These are phyloP conservation scores for Periplaneta americana DNA, from an alignment of 1,140 invertebrate species.

Conservation along the genomic window DNA sequence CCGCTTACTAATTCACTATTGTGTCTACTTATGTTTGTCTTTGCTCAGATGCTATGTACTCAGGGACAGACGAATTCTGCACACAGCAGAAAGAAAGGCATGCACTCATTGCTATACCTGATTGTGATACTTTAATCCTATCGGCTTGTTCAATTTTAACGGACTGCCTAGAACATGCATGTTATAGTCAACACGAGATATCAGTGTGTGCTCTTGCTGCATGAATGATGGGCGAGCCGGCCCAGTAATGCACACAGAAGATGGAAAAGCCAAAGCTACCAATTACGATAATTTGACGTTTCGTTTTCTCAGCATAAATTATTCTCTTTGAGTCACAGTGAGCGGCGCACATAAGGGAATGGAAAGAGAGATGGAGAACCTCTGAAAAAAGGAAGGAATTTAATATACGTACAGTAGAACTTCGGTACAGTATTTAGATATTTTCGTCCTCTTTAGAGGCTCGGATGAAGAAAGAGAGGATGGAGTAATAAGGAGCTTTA, in stretches of 20 bases:
- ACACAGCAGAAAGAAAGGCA: neutral
- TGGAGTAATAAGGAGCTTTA: neutral
- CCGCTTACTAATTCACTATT: neutral
- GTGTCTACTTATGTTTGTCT: neutral
- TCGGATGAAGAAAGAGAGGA: neutral
- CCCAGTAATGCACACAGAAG: neutral
- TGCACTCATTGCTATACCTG: neutral
- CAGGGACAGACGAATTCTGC: neutral
- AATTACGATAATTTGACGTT: constrained; percentile 8
- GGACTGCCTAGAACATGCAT: neutral
- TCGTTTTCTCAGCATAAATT: constrained; percentile 7
- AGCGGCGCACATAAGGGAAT: neutral
- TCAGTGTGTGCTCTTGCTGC: neutral
- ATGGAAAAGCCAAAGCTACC: neutral
- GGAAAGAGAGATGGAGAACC: neutral
- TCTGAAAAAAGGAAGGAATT: neutral
- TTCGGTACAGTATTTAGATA: neutral
- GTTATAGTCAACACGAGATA: neutral
- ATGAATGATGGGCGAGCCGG: neutral
- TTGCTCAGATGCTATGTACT: neutral
- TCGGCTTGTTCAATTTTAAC: neutral
- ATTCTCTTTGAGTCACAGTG: neutral
- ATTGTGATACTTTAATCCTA: neutral
- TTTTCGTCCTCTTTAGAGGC: neutral
- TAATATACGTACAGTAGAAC: neutral